phyloP scores from a whole-genome alignment of 2,797 vertebrate species.

The Alosa sapidissima region DNA sequence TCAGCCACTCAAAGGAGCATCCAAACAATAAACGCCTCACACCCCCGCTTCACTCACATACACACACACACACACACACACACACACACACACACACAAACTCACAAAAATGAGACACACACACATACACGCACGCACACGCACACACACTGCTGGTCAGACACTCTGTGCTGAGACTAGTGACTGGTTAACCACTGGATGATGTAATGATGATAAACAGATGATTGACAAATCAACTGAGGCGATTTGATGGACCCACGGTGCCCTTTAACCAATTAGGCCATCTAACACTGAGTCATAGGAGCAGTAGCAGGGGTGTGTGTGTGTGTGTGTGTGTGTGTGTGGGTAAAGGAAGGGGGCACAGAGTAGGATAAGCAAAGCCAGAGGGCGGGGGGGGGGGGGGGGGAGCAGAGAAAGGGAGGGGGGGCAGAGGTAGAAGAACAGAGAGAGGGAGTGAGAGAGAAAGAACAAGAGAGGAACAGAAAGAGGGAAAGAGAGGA shows the following conservation, averaged over 20 bases:
- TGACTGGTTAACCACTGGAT: background rate
- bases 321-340: background rate
- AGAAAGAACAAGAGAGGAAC: background rate
- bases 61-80: background rate
- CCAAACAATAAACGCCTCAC: background rate
- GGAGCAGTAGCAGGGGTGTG: background rate
- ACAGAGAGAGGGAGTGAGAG: background rate
- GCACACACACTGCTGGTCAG: background rate
- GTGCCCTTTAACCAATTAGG: background rate
- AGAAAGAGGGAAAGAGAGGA: too few species aligned
- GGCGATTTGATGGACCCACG: background rate
- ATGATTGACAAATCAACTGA: conserved; percentile 14
- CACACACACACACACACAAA: background rate
- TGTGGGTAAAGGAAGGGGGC: background rate
- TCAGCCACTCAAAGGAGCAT: background rate
- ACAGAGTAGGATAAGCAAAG: background rate
- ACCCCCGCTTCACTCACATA: background rate
- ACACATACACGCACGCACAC: background rate
- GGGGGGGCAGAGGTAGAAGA: background rate
- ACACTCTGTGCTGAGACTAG: background rate
- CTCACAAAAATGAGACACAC: background rate
- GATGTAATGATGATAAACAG: conserved; percentile 2
- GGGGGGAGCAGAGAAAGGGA: background rate
- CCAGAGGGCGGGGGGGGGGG: background rate
- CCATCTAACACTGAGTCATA: background rate